These are phyloP conservation scores for Agonopterix alstromeriana DNA, from an alignment of 2,888 invertebrate species.

Conservation along the genomic window DNA sequence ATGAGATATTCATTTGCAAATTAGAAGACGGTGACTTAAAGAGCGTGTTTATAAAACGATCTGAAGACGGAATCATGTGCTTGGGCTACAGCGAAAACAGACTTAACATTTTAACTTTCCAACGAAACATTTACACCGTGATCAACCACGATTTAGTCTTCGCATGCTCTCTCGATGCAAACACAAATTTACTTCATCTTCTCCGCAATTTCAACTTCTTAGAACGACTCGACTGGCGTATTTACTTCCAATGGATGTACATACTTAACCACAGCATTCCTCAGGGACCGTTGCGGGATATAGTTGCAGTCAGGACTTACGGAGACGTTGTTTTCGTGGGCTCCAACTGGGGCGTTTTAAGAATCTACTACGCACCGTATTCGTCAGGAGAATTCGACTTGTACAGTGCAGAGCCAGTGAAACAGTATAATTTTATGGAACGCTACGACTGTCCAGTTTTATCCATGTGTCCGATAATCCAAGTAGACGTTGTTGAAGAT, in stretches of 20 bases:
- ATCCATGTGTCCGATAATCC: slow-evolving; percentile 41
- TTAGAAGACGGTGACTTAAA: slow-evolving; percentile 17
- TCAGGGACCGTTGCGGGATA: slow-evolving; percentile 36
- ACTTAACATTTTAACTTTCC: slow-evolving; percentile 36
- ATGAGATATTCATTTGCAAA: slow-evolving; percentile 34
- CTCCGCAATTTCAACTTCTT: slow-evolving; percentile 38
- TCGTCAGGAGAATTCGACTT: slow-evolving; percentile 39
- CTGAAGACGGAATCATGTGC: slow-evolving; percentile 32
- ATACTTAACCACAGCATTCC: slow-evolving; percentile 34
- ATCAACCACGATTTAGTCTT: slow-evolving; percentile 18
- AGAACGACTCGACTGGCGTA: slow-evolving; percentile 49
- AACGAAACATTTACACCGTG: slow-evolving; percentile 34
- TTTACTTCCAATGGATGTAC: slow-evolving; percentile 48
- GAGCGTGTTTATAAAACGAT: slow-evolving; percentile 15
- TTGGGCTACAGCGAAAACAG: slow-evolving; percentile 26
- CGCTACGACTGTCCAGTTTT: slow-evolving; percentile 41
- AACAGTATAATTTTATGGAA: slow-evolving; percentile 50
- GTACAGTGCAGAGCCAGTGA: slow-evolving; percentile 37
- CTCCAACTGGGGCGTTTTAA: slow-evolving; percentile 43
- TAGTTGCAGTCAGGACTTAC: slow-evolving; percentile 39
- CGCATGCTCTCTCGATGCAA: slow-evolving; percentile 20
- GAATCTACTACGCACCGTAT: slow-evolving; percentile 49
- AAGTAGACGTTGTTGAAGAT: slow-evolving; percentile 46
- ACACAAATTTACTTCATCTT: slow-evolving; percentile 30
- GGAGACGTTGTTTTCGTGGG: slow-evolving; percentile 55